Evolutionary conservation across 2,113 vertebrate species (phyloP), one percentile per base, ranked within the genome.

Genomic region (Oreochromis tanganicae): DNA sequence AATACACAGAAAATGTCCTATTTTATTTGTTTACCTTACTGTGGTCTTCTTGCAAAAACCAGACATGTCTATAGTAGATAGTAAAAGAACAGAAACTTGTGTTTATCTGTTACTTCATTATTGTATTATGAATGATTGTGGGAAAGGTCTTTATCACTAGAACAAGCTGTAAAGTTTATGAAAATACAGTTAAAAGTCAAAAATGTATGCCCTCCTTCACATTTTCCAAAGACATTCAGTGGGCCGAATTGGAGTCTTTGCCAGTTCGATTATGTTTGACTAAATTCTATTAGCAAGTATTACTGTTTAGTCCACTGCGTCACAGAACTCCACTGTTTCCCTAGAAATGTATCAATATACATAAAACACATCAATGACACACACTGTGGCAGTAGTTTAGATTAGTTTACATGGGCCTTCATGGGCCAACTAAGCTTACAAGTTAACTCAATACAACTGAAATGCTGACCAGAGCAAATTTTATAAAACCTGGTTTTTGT

Each of bases 371-470:
- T 46, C 0, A 71, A 13, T 27, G 1, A 24, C 12, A 41, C 66
- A 71, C 36, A 43, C 36, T 43, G 1, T 43, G n/a, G n/a, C 63
- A 71, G 7, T 16, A 71, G n/a, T 38, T 38, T 21, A 68, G 34
- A 68, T 10, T 8, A 68, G 34, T 21, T 41, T 71, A 71, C 66
- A 71, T 43, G 38, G 12, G n/a, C 66, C 36, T 71, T 71, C 2
- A n/a, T n/a, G 0, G 66, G n/a, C 34, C 66, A 41, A n/a, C 36
- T 24, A 43, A 71, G 66, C 4, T 0, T 43, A 71, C 12, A 66
- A n/a, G 36, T n/a, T 14, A 41, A 71, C 36, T 43, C 1, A 13
- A 16, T 71, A 71, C 71, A 75, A 48, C 43, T 19, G 16, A 0
- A 50, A 50, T 75, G 14, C 24, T 6, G 4, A 29, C 43, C 13